These are phyloP conservation scores for Phalangium opilio DNA, from an alignment of 2,888 invertebrate species.

Conservation along the genomic window DNA sequence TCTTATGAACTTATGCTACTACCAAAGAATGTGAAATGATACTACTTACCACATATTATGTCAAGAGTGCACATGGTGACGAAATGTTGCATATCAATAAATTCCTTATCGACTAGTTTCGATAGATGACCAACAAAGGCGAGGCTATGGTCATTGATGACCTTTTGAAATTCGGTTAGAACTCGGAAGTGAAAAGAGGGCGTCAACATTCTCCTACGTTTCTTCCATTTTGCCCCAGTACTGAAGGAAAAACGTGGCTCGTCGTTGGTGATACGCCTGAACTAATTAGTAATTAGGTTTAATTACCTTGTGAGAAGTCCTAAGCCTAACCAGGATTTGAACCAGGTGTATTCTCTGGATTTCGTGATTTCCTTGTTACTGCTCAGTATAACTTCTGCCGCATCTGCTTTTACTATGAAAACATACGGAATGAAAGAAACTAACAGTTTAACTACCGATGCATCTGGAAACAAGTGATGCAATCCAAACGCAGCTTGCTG, in stretches of 20 bases:
- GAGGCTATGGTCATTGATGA: constrained; percentile 19
- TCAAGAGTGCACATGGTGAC: constrained; percentile 22
- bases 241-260: constrained; percentile 5
- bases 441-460: too few relatives aligned
- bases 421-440: too few relatives aligned
- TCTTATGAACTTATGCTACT: too few relatives aligned
- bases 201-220: constrained; percentile 20
- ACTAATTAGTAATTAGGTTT: too few relatives aligned
- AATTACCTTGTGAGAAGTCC: constrained; percentile 22
- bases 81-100: constrained; percentile 19
- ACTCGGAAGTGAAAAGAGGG: constrained; percentile 23
- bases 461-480: too few relatives aligned
- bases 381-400: constrained; percentile 23
- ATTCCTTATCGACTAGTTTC: constrained; percentile 6
- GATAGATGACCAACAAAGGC: constrained; percentile 17
- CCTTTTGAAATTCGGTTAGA: constrained; percentile 19
- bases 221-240: constrained; percentile 19
- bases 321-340: constrained; percentile 37
- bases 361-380: constrained; percentile 29
- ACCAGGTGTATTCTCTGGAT: constrained; percentile 31
- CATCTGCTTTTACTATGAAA: too few relatives aligned
- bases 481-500: too few relatives aligned
- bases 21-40: neutral
- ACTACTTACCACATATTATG: constrained; percentile 20
- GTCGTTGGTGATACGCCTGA: too few relatives aligned